Evolutionary conservation across 2,797 vertebrate species (phyloP).

Genomic region (Odontamblyopus lacepedii): DNA sequence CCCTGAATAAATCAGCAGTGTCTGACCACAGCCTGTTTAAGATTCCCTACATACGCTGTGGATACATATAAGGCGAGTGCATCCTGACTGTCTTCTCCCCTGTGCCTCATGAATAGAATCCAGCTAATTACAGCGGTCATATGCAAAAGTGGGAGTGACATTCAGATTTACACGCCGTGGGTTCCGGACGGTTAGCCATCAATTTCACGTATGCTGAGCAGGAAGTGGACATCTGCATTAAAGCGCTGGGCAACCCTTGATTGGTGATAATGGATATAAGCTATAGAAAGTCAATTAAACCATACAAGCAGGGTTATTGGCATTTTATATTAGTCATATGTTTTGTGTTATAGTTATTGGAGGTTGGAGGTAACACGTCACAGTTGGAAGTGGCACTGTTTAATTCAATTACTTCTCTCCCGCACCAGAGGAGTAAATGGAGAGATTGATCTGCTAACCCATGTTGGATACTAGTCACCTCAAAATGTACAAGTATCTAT

Average conservation of each 20-base stretch:
- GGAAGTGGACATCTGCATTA: slow-evolving; percentile 59
- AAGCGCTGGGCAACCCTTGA: slow-evolving; percentile 42
- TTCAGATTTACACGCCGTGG: slow-evolving; percentile 56
- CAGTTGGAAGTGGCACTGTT: neutral
- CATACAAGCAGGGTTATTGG: slow-evolving; percentile 3
- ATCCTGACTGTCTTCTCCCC: slow-evolving; percentile 26
- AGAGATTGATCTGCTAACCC: neutral
- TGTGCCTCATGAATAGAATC: slow-evolving; percentile 34
- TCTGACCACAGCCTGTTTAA: slow-evolving; percentile 39
- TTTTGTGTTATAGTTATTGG: neutral
- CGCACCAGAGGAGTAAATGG: neutral
- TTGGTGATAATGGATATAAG: slow-evolving; percentile 50
- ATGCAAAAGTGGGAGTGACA: slow-evolving; percentile 63
- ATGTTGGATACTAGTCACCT: neutral
- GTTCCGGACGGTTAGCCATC: slow-evolving; percentile 64
- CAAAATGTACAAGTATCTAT: neutral
- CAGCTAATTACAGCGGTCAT: slow-evolving; percentile 65
- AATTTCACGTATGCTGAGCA: slow-evolving; percentile 71
- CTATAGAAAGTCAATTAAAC: slow-evolving; percentile 27
- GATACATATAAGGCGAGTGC: slow-evolving; percentile 28
- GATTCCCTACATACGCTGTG: slow-evolving; percentile 28
- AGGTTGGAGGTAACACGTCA: neutral
- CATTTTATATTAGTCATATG: slow-evolving; percentile 5
- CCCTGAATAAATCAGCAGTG: neutral
- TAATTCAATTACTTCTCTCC: neutral